These are phyloP conservation scores for Palythoa grandiflora DNA, from an alignment of 92 coral and sea anemone species.

Conservation along the genomic window DNA sequence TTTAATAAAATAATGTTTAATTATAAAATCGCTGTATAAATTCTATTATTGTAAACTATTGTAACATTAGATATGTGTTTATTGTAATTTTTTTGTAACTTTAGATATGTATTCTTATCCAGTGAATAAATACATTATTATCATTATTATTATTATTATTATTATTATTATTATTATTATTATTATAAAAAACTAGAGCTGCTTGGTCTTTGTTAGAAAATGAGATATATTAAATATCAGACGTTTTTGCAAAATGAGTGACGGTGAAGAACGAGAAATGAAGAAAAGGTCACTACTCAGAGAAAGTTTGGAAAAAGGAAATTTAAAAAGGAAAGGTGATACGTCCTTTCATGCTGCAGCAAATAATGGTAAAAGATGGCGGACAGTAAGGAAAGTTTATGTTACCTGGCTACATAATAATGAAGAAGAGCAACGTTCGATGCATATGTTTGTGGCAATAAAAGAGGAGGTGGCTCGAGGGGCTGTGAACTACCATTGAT, in stretches of 20 bases:
- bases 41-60: not conserved
- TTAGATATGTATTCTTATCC: too few relatives aligned
- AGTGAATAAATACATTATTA: too few relatives aligned
- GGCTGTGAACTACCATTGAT: constrained; percentile 33
- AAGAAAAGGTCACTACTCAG: constrained; percentile 49
- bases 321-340: constrained; percentile 12
- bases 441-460: constrained; percentile 34
- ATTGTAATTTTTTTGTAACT: not conserved
- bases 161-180: too few relatives aligned
- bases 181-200: constrained; percentile 34
- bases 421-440: constrained; percentile 23
- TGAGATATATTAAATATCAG: constrained; percentile 56
- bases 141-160: too few relatives aligned
- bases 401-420: constrained; percentile 56
- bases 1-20: too few relatives aligned
- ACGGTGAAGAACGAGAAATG: constrained; percentile 43
- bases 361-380: constrained; percentile 1
- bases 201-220: constrained; percentile 50
- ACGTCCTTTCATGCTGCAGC: not conserved
- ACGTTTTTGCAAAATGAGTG: constrained; percentile 37
- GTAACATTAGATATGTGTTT: too few relatives aligned
- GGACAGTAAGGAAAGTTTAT: constrained; percentile 39
- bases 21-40: not conserved
- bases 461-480: constrained; percentile 58
- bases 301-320: constrained; percentile 43